A percentile compares a stretch with the other conserved stretches of the same genome.
Conservation (phyloP, 2,888 invertebrate genomes). For the Leucozona laternaria region DNA sequence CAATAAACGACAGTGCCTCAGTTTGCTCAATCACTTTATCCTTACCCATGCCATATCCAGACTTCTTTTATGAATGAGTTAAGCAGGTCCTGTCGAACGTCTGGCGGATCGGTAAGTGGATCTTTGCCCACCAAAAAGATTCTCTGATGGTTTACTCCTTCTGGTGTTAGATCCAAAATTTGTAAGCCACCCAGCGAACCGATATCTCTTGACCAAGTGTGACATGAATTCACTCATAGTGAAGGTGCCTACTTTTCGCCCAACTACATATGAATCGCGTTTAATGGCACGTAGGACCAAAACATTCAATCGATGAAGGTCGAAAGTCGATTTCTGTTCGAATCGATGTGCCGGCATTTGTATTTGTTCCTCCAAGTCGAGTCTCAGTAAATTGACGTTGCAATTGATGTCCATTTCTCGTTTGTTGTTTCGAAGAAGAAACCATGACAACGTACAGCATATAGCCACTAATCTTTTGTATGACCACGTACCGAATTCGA, state of each 20-base stretch:
- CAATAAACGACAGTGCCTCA: constrained; percentile 83
- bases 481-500: constrained; percentile 85
- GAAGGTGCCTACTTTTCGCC: constrained; percentile 96
- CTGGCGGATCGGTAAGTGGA: constrained; percentile 85
- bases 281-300: constrained; percentile 92
- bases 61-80: constrained; percentile 82
- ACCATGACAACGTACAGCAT: constrained; percentile 89
- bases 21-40: constrained; percentile 79
- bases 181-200: constrained; percentile 96
- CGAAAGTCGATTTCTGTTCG: constrained; percentile 94
- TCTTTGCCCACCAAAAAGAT: constrained; percentile 93
- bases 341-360: constrained; percentile 78
- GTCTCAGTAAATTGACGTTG: constrained; percentile 60
- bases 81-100: constrained; percentile 80
- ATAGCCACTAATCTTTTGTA: constrained; percentile 91
- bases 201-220: constrained; percentile 86
- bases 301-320: constrained; percentile 96
- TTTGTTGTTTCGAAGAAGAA: constrained; percentile 77
- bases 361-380: constrained; percentile 8
- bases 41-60: constrained; percentile 79
- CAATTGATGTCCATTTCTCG: constrained; percentile 77
- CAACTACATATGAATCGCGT: constrained; percentile 88
- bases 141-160: constrained; percentile 92
- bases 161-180: constrained; percentile 93
- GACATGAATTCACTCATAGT: constrained; percentile 96